These are phyloP conservation scores for Laticauda laticaudata DNA, from an alignment of 2,113 vertebrate genomes.

Conservation along the genomic window DNA sequence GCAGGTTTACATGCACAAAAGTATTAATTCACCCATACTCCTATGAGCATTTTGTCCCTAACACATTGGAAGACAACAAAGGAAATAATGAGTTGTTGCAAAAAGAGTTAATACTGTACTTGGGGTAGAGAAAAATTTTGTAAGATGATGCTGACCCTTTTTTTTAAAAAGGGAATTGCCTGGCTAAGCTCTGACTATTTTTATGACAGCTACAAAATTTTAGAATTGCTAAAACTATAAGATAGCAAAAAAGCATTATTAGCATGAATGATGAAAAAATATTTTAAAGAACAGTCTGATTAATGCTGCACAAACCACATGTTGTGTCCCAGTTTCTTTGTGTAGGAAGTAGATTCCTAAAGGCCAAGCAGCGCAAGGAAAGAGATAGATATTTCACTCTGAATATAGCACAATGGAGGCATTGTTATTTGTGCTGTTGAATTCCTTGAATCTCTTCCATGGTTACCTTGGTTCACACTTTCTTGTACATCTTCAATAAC, in stretches of 20 bases:
- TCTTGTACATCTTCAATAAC: background rate
- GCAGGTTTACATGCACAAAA: background rate
- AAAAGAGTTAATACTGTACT: background rate
- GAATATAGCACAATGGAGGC: background rate
- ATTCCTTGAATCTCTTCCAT: background rate
- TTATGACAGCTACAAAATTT: background rate
- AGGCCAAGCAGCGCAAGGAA: background rate
- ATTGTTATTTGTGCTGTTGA: background rate
- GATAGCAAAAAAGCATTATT: background rate
- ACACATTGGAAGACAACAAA: background rate
- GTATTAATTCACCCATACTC: background rate
- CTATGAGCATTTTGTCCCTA: background rate
- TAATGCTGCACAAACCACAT: background rate
- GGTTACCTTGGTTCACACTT: background rate
- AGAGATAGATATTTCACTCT: background rate
- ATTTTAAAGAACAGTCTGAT: background rate
- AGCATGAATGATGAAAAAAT: background rate
- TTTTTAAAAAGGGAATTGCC: background rate
- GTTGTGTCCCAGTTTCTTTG: background rate
- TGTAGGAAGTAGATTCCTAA: background rate
- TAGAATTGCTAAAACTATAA: background rate
- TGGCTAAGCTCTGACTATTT: background rate
- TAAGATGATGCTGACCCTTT: background rate
- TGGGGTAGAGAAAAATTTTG: background rate
- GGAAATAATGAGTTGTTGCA: background rate